Conservation (phyloP, 2,888 invertebrate genomes). For the Artemia sp. region DNA sequence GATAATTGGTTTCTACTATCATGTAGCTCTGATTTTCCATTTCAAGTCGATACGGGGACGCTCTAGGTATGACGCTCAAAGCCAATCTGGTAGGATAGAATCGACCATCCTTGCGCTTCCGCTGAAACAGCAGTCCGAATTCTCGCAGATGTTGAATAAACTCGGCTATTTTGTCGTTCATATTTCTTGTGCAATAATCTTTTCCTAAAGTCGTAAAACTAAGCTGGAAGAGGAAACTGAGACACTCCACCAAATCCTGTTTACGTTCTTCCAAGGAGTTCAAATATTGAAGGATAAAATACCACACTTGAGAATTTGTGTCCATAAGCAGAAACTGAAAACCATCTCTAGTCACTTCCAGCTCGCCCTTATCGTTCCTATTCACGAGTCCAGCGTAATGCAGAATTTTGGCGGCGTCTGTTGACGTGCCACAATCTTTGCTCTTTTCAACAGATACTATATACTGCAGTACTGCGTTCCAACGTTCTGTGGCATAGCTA, state of each 20-base stretch:
- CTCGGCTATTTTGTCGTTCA: constrained; percentile 65
- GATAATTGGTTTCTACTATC: constrained; percentile 86
- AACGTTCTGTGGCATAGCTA: constrained; percentile 73
- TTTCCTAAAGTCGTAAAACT: constrained; percentile 86
- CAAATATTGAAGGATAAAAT: constrained; percentile 87
- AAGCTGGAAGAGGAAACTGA: constrained; percentile 87
- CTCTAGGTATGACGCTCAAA: constrained; percentile 56
- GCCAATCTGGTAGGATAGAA: constrained; percentile 90
- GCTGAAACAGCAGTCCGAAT: constrained; percentile 90
- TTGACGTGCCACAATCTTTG: constrained; percentile 69
- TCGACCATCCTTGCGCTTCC: constrained; percentile 75
- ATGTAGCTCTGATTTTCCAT: constrained; percentile 48
- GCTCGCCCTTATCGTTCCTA: constrained; percentile 61
- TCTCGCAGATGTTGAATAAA: constrained; percentile 91
- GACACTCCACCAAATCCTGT: constrained; percentile 70
- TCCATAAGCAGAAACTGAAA: constrained; percentile 92
- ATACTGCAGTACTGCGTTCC: constrained; percentile 92
- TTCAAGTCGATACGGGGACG: constrained; percentile 33
- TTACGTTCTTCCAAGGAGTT: constrained; percentile 76
- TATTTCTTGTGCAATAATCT: constrained; percentile 89
- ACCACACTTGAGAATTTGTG: constrained; percentile 86
- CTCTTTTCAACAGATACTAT: constrained; percentile 66
- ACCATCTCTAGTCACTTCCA: constrained; percentile 78
- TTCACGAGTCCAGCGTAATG: constrained; percentile 86
- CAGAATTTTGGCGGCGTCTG: constrained; percentile 81